Evolutionary conservation across 1,140 invertebrate genomes (phyloP).

Genomic region (Drosophila carrolli): DNA sequence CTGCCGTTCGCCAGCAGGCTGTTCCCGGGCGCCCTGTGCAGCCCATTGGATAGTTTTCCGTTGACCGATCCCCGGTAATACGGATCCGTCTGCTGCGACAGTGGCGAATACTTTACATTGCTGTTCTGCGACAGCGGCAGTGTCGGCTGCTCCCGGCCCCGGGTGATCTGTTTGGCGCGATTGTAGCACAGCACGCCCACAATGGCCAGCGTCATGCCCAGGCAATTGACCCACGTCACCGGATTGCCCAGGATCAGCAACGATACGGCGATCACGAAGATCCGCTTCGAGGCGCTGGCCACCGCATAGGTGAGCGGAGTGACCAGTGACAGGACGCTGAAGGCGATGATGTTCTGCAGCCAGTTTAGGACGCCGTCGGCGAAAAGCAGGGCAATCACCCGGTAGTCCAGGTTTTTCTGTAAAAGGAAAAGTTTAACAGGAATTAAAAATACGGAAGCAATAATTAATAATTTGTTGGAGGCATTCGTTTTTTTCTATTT

Average conservation of each 20-base stretch:
- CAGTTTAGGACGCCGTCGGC: constrained; percentile 96
- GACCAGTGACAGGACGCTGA: constrained; percentile 95
- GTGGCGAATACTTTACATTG: constrained; percentile 70
- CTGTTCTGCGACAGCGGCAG: constrained; percentile 54
- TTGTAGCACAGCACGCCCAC: constrained; percentile 96
- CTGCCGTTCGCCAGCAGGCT: constrained; percentile 73
- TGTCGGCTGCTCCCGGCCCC: constrained; percentile 47
- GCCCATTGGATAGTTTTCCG: constrained; percentile 59
- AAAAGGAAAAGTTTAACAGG: no score
- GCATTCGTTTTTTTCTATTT: no score
- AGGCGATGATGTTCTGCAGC: constrained; percentile 97
- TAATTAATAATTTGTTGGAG: background rate
- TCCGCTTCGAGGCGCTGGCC: constrained; percentile 97
- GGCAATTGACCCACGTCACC: constrained; percentile 93
- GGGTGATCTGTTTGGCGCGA: constrained; percentile 80
- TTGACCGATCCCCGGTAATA: constrained; percentile 71
- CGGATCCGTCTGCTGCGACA: constrained; percentile 52
- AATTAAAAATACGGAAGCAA: background rate
- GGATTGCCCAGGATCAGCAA: constrained; percentile 96
- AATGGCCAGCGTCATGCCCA: constrained; percentile 96
- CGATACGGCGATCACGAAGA: constrained; percentile 96
- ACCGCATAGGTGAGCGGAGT: constrained; percentile 97
- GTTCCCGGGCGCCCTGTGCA: constrained; percentile 57
- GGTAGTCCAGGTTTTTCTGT: constrained; percentile 85
- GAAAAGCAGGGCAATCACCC: constrained; percentile 88